Evolutionary conservation across 2,113 vertebrate genomes (phyloP), one percentile per base, ranked within the genome.

Genomic region (Macroglossus sobrinus): DNA sequence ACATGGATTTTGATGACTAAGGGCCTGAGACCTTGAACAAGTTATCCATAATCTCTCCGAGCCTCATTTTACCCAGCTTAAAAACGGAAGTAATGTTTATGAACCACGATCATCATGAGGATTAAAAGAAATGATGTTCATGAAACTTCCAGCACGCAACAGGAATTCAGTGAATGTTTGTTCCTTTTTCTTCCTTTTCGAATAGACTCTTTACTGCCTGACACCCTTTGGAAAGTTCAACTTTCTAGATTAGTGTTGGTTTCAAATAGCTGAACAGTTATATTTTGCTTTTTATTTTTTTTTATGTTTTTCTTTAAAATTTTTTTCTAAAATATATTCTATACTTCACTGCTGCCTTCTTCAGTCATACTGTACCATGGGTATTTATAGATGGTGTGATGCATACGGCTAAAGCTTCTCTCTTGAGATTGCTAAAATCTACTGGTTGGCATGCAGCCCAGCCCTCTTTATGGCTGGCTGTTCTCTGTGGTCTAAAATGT

Each of bases 371-470:
- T 63, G 5, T 7, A n/a, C 55, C 33, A 3, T 69, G n/a, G n/a
- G 40, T 84, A 79, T 95, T 96, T 96, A 69, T 45, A 87, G 89
- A 47, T 53, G 19, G n/a, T 66, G 61, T 66, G 45, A 92, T 59
- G 81, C 55, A 45, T 5, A 40, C 69, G 59, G 45, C 71, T 68
- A 66, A 35, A 80, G 64, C 75, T 76, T 38, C 57, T 47, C 87
- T 68, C 87, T 35, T 35, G 90, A 90, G 84, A 88, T 72, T 87
- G 91, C 95, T 87, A 28, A 84, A 92, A 80, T 76, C 94, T 93
- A 1, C 64, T 61, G 79, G 69, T 64, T 91, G 88, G 91, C 94
- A n/a, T 53, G 40, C 24, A 69, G 80, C 91, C 93, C 94, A 76
- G 93, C 24, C 76, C 71, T 66, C 85, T 96, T 84, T 71, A 43